Percentiles rank a stretch among this genome's conserved stretches.
Conservation (phyloP, 2,797 vertebrate genomes). For the Rousettus madagascariensis region DNA sequence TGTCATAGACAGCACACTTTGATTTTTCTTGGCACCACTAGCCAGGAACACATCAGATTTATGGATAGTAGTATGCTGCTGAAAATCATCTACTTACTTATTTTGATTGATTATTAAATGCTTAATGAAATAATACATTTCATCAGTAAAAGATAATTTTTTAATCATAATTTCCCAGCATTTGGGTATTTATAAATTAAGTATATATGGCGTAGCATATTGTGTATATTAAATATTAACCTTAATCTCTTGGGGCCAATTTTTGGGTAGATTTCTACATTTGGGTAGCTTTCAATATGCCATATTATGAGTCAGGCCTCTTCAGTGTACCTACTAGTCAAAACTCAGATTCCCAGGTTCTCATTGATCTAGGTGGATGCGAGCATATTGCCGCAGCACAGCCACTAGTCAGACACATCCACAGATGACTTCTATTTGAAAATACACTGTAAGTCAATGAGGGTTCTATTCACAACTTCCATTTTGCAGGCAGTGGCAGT, state of each 20-base stretch:
- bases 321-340: not conserved
- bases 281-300: not conserved
- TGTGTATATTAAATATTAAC: not conserved
- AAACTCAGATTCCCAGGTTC: not conserved
- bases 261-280: not conserved
- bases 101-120: not conserved
- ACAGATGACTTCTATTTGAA: conserved; percentile 5
- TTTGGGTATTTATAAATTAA: not conserved
- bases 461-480: not conserved
- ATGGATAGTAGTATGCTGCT: not conserved
- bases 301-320: not conserved
- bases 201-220: not conserved
- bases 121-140: not conserved
- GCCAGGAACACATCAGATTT: not conserved
- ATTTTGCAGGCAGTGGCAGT: not conserved
- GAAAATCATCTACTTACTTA: conserved; percentile 19
- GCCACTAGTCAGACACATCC: not conserved
- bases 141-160: not conserved
- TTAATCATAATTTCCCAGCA: not conserved
- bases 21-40: not conserved
- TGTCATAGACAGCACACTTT: not conserved
- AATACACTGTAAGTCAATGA: not conserved
- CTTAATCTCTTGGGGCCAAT: not conserved
- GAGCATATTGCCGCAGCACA: not conserved
- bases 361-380: not conserved